Evolutionary conservation across 1,140 invertebrate species (phyloP).

Genomic region (Aphaenogaster floridana): DNA sequence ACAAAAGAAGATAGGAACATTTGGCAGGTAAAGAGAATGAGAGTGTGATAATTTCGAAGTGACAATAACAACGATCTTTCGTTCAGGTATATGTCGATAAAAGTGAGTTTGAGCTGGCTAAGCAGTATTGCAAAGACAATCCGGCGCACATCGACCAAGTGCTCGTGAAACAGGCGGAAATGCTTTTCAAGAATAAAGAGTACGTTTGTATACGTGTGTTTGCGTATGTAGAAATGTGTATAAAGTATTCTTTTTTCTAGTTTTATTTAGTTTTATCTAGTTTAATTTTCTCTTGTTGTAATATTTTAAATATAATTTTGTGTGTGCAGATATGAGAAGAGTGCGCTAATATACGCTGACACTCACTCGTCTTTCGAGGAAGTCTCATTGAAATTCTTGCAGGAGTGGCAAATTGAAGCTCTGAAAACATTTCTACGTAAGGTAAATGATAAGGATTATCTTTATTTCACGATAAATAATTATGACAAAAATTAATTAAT

Average conservation of each 20-base stretch:
- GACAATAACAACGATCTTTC: slow-evolving; percentile 78
- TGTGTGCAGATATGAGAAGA: slow-evolving; percentile 90
- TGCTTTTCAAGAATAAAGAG: slow-evolving; percentile 93
- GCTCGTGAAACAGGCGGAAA: slow-evolving; percentile 95
- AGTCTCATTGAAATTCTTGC: slow-evolving; percentile 96
- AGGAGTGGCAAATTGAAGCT: slow-evolving; percentile 93
- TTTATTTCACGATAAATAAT: slow-evolving; percentile 74
- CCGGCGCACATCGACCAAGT: slow-evolving; percentile 94
- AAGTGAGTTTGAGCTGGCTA: slow-evolving; percentile 95
- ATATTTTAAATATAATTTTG: slow-evolving; percentile 67
- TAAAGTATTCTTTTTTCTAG: background rate
- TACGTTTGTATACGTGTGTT: slow-evolving; percentile 83
- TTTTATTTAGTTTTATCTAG: background rate
- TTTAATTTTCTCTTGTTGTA: background rate
- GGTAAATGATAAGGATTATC: slow-evolving; percentile 84
- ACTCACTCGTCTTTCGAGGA: slow-evolving; percentile 98
- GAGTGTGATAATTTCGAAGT: background rate
- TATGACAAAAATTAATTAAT: slow-evolving; percentile 63
- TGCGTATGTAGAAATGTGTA: background rate
- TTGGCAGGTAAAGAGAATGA: slow-evolving; percentile 89
- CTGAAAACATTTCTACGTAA: slow-evolving; percentile 95
- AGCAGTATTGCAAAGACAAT: slow-evolving; percentile 93
- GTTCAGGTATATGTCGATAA: slow-evolving; percentile 94
- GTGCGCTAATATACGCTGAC: slow-evolving; percentile 95
- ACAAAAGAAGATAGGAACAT: slow-evolving; percentile 95